phyloP scores from a whole-genome alignment of 2,888 invertebrate species.

The Synanthedon andrenaeformis region DNA sequence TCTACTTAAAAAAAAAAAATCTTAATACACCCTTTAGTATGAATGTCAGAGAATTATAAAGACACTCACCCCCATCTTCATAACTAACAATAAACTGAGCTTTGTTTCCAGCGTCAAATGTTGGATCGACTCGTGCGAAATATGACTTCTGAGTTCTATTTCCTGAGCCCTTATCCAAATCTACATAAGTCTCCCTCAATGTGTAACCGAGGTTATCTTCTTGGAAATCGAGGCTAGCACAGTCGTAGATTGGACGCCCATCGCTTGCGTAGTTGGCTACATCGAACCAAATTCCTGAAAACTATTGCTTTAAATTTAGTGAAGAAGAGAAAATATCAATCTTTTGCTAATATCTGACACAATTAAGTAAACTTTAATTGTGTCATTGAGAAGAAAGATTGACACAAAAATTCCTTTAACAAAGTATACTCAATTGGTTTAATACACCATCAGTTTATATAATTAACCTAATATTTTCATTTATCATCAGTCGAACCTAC shows the following conservation, averaged over 20 bases:
- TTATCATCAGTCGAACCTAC: too few species aligned
- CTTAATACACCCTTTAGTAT: too few species aligned
- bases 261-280: constrained; percentile 56
- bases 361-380: too few species aligned
- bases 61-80: constrained; percentile 44
- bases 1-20: too few species aligned
- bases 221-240: constrained; percentile 48
- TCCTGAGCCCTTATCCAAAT: constrained; percentile 31
- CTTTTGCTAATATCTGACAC: too few species aligned
- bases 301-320: constrained; percentile 21
- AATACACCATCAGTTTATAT: too few species aligned
- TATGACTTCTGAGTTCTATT: constrained; percentile 55
- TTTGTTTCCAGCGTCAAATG: constrained; percentile 51
- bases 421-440: too few species aligned
- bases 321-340: not conserved
- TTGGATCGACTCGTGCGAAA: constrained; percentile 55
- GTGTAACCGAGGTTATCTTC: constrained; percentile 58
- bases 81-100: constrained; percentile 56
- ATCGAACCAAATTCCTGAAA: constrained; percentile 61
- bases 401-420: too few species aligned
- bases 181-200: constrained; percentile 47
- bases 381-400: too few species aligned
- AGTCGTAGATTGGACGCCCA: constrained; percentile 44
- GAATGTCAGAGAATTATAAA: too few species aligned
- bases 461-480: too few species aligned